Evolutionary conservation across 2,113 vertebrate genomes (phyloP), one percentile per base, ranked within the genome.

Genomic region (Gobiocypris rarus): DNA sequence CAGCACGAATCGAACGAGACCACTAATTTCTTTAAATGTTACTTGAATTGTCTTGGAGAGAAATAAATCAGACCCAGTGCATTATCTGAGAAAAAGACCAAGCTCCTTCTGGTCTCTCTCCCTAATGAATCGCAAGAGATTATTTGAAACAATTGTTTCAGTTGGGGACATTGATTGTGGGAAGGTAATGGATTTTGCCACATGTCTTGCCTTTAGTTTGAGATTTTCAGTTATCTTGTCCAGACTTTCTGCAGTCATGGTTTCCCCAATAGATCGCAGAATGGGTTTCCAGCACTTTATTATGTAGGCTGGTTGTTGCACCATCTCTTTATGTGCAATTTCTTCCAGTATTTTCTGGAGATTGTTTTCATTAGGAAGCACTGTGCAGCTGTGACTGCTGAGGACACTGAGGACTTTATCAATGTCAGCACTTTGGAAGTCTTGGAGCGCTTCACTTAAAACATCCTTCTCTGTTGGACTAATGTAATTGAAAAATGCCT

Each of bases 401-500:
- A 74, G 13, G 5, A 74, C 71, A 50, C 71, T 50, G 22, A 73
- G 19, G 41, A 73, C 69, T 24, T 73, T 22, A 45, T 87, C 78
- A 14, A 84, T 67, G 61, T 76, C 86, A 34, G 83, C 78, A 15
- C 67, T 43, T 13, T 59, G 45, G 24, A 85, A 85, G 48, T 85
- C 73, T 45, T 82, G 19, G 4, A 87, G 43, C 7, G 86, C 83
- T 71, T 87, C 78, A 24, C 26, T 84, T 31, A 84, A 28, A 11
- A 70, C 77, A 82, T 84, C 86, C 59, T 84, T 87, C 77, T 87
- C 83, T 31, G 54, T 59, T 15, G 83, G 58, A 58, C 69, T 84
- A 13, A 84, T 83, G 58, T 83, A 83, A 67, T 71, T 78, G 26
- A 86, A 79, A 38, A 86, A 83, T 5, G 43, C 74, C 11, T 84